phyloP scores from a whole-genome alignment of 2,797 vertebrate species.

The Lepidocolaptes lacrymiger region DNA sequence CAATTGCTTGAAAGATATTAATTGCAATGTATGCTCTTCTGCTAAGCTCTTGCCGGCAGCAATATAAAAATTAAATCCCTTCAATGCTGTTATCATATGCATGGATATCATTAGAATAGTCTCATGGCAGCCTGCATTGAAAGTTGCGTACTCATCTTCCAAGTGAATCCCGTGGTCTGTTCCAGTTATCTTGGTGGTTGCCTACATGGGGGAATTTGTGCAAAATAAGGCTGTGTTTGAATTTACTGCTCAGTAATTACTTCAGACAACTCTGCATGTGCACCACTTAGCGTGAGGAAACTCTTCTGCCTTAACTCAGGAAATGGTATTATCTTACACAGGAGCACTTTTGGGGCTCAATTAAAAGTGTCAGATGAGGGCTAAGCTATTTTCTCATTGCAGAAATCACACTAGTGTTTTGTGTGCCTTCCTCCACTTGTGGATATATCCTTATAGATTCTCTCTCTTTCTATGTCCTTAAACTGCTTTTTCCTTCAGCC shows the following conservation, averaged over 20 bases:
- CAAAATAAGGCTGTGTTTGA: background rate
- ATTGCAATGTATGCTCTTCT: background rate
- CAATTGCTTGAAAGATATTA: background rate
- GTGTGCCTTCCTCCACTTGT: background rate
- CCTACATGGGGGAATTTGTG: background rate
- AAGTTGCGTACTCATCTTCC: background rate
- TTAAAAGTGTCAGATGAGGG: background rate
- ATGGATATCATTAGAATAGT: background rate
- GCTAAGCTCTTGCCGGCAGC: background rate
- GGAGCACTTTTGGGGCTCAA: background rate
- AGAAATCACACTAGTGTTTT: background rate
- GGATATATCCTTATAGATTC: background rate
- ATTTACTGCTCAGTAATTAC: background rate
- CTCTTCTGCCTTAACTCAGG: background rate
- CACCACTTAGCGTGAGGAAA: background rate
- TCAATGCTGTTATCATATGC: background rate
- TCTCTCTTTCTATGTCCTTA: background rate
- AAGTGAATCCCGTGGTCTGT: background rate
- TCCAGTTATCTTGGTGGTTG: background rate
- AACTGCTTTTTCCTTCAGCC: background rate
- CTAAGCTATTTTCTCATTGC: background rate
- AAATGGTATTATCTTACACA: background rate
- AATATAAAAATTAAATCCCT: constrained; percentile 11
- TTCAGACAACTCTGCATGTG: background rate
- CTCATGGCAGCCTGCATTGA: background rate